A percentile compares a stretch with the other conserved stretches of the same genome.
Evolutionary conservation across 2,113 vertebrate species (phyloP).

Genomic region (Azemiops feae): DNA sequence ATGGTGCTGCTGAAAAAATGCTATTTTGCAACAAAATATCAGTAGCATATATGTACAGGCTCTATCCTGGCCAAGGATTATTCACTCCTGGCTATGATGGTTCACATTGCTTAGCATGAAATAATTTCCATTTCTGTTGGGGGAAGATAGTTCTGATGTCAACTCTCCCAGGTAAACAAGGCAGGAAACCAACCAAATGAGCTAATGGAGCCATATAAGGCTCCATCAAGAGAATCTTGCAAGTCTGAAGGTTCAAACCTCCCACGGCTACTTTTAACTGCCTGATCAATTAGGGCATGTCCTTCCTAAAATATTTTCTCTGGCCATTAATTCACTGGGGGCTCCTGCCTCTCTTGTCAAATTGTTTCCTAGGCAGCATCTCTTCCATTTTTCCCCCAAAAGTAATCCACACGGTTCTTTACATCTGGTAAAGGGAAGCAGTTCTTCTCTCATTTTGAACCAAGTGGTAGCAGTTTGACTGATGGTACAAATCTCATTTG

Average conservation of each 20-base stretch:
- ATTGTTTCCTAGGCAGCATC: neutral
- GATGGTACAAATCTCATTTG: conserved; percentile 16
- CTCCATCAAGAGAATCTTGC: neutral
- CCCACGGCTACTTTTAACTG: neutral
- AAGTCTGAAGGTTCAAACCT: neutral
- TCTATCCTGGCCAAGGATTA: neutral
- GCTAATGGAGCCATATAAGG: too few species aligned
- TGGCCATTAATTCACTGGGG: neutral
- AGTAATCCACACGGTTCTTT: neutral
- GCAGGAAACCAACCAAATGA: neutral
- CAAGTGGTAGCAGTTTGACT: neutral
- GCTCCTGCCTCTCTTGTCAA: neutral
- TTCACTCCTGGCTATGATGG: neutral
- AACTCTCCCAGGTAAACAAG: neutral
- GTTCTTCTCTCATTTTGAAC: neutral
- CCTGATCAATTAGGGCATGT: neutral
- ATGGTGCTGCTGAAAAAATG: too few species aligned
- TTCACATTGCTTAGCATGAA: neutral
- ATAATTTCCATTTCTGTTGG: neutral
- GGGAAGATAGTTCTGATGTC: too few species aligned
- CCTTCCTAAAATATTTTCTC: neutral
- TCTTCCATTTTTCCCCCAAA: neutral
- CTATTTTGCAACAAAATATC: too few species aligned
- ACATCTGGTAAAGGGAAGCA: neutral
- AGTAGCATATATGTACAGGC: neutral